Evolutionary conservation across 1,140 invertebrate species (phyloP).

Genomic region (Hylaeus volcanicus): DNA sequence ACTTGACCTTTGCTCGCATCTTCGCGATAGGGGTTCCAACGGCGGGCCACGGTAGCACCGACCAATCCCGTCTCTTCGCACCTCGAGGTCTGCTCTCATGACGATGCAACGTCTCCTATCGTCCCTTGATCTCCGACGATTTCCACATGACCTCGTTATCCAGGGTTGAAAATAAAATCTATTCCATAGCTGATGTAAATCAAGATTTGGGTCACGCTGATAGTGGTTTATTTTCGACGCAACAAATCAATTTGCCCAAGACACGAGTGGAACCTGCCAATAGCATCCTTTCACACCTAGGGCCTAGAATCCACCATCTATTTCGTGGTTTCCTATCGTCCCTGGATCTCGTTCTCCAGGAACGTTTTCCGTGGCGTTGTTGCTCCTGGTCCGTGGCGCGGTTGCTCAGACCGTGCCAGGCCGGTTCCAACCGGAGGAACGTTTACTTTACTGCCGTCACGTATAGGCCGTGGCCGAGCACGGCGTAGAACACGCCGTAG

Average conservation of each 20-base stretch:
- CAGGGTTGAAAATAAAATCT: neutral
- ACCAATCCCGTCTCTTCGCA: constrained; percentile 56
- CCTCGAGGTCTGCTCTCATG: constrained; percentile 6
- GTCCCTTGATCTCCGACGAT: constrained; percentile 34
- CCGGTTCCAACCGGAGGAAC: constrained; percentile 24
- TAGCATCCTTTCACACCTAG: too few relatives aligned
- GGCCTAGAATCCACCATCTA: too few relatives aligned
- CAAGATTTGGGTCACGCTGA: too few relatives aligned
- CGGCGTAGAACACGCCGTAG: constrained; percentile 53
- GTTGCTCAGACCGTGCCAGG: neutral
- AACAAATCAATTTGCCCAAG: too few relatives aligned
- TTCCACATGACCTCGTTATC: constrained; percentile 22
- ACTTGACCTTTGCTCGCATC: constrained; percentile 49
- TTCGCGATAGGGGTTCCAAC: constrained; percentile 22
- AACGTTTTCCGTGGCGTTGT: constrained; percentile 55
- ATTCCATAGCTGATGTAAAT: too few relatives aligned
- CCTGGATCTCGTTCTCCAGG: constrained; percentile 54
- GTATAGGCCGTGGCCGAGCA: constrained; percentile 56
- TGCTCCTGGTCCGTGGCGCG: neutral
- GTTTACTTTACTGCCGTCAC: constrained; percentile 70
- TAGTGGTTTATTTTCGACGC: too few relatives aligned
- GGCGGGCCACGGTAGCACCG: constrained; percentile 31
- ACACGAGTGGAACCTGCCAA: too few relatives aligned
- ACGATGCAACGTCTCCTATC: constrained; percentile 43
- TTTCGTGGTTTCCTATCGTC: constrained; percentile 41